These are phyloP conservation scores for Stramonita haemastoma DNA, from an alignment of 2,888 invertebrate genomes.

Conservation along the genomic window DNA sequence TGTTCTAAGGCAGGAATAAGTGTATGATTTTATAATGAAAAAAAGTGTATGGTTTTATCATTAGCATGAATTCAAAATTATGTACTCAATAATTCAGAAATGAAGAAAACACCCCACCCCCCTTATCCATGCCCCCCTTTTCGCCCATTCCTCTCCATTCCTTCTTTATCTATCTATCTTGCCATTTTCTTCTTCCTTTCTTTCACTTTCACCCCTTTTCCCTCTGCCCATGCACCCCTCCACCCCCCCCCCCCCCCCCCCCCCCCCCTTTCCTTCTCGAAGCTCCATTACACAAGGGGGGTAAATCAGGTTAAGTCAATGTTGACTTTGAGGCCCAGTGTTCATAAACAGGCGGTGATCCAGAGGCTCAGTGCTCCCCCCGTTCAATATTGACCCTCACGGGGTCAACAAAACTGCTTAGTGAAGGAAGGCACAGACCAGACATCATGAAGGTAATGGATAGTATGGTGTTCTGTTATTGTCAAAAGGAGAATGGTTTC, in stretches of 20 bases:
- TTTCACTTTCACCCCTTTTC: neutral
- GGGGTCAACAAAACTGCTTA: neutral
- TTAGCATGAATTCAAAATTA: too few species aligned
- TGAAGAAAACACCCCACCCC: too few species aligned
- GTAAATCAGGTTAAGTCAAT: conserved; percentile 14
- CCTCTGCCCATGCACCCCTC: neutral
- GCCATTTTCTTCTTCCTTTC: neutral
- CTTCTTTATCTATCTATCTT: neutral
- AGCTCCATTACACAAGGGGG: neutral
- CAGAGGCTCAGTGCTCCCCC: neutral
- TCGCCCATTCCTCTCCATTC: neutral
- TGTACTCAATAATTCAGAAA: too few species aligned
- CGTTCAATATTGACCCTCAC: neutral
- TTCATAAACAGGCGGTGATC: conserved; percentile 15
- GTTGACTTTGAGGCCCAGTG: neutral
- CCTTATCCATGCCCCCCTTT: neutral
- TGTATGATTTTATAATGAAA: too few species aligned
- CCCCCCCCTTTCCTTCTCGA: neutral
- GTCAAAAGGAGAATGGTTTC: neutral
- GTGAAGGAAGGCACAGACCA: neutral
- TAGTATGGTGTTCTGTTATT: neutral
- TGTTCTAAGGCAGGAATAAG: too few species aligned
- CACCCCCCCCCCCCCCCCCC: neutral
- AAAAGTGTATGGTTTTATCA: too few species aligned
- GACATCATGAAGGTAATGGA: neutral